A percentile compares a stretch with the other conserved stretches of the same genome.
These are phyloP conservation scores for Augochlorella aurata DNA, from an alignment of 2,888 invertebrate species.

Conservation along the genomic window DNA sequence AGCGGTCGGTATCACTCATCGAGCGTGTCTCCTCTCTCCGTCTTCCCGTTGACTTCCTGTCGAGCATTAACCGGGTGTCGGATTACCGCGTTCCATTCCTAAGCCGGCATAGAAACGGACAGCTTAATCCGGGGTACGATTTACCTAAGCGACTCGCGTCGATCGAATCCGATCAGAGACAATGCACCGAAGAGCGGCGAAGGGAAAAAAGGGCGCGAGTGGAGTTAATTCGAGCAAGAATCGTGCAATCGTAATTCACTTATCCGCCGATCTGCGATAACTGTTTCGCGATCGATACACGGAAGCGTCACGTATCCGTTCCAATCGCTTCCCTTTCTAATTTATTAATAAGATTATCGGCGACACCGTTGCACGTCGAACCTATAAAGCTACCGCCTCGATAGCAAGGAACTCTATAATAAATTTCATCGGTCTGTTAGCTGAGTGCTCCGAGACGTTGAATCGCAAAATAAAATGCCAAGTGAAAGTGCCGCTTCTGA, in stretches of 20 bases:
- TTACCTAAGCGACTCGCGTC: slow-evolving; percentile 43
- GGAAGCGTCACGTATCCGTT: neutral
- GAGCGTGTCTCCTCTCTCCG: slow-evolving; percentile 50
- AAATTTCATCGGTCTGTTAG: neutral
- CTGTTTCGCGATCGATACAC: neutral
- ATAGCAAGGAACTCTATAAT: neutral
- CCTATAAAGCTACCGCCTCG: neutral
- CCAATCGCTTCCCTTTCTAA: neutral
- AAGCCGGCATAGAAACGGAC: slow-evolving; percentile 58
- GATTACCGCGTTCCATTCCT: slow-evolving; percentile 66
- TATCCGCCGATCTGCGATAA: neutral
- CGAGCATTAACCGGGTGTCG: slow-evolving; percentile 65
- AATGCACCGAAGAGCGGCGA: neutral
- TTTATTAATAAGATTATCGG: slow-evolving; percentile 11
- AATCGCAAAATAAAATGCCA: neutral
- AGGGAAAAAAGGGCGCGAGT: neutral
- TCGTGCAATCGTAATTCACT: neutral
- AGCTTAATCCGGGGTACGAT: slow-evolving; percentile 51
- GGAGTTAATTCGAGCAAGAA: neutral
- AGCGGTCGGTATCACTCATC: slow-evolving; percentile 53
- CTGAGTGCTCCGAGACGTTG: neutral
- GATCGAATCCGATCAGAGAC: slow-evolving; percentile 44
- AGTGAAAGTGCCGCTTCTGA: neutral
- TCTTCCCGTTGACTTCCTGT: slow-evolving; percentile 60
- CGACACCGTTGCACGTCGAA: neutral